Base-by-base conservation (phyloP, 2,888 invertebrate species). In the Galerucella nymphaeae region DNA sequence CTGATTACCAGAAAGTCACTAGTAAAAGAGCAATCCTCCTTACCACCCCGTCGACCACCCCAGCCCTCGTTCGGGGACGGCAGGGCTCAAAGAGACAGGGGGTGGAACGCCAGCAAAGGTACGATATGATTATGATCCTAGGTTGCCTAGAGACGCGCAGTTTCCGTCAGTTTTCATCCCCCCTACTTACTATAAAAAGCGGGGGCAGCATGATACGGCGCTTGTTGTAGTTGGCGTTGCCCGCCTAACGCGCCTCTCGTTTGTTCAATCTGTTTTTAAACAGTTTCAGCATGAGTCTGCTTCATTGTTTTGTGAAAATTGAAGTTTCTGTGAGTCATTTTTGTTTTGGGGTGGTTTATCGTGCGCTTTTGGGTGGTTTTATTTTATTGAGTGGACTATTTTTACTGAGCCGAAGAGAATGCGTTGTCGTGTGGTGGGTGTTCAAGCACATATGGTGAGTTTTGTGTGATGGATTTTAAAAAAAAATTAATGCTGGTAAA, bases 41-140 rank as follows among this genome's bases (percentile, higher is more conserved):
- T 73, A 71, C 76, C 77, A 9, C 67, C 72, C 70, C 48, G 73
- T 55, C 65, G 16, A 14, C 66, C 53, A 42, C 69, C 72, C 75
- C 73, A 20, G 69, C 75, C 65, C 66, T 58, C 72, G 75, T 73
- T 61, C 74, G 68, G 76, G 77, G 76, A 70, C 77, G 81, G 80
- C 78, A 74, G 77, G 75, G 74, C 69, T 69, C 73, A 71, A 66
- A 62, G 61, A 76, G 77, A 77, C 70, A 79, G 80, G 79, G 82
- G 80, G 71, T n/a, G 41, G 69, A 55, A 55, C 48, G 72, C 62
- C 64, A 23, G 71, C 65, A 72, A 76, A 76, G 76, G 83, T 83
- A 85, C 85, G 85, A 86, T 86, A 86, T 86, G 86, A 86, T 86
- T 86, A 86, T 86, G 85, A 86, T 85, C 85, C 85, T 81, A 79